Evolutionary conservation across 2,888 invertebrate genomes (phyloP).

Genomic region (Lutraria lutraria): DNA sequence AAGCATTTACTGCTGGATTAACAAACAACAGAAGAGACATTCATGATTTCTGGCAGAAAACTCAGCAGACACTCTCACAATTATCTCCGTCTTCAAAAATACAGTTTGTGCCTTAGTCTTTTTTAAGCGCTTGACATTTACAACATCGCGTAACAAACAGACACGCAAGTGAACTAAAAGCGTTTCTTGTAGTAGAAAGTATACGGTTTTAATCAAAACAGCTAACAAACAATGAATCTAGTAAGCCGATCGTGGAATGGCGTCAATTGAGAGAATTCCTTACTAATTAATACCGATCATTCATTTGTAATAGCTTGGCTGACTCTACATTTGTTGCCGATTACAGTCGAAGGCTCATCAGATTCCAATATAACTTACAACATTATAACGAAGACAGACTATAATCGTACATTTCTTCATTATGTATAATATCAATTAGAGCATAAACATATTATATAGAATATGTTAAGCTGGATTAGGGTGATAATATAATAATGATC

Average conservation of each 20-base stretch:
- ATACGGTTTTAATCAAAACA: neutral
- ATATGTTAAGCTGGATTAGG: conserved; percentile 23
- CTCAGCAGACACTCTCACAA: neutral
- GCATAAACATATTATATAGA: conserved; percentile 39
- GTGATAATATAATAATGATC: conserved; percentile 35
- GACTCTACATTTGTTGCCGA: conserved; percentile 14
- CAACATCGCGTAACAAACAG: neutral
- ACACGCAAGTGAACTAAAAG: neutral
- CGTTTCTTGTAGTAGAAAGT: neutral
- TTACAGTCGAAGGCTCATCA: conserved; percentile 24
- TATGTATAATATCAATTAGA: conserved; percentile 46
- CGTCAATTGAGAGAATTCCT: conserved; percentile 23
- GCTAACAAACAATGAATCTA: conserved; percentile 1
- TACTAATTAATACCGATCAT: conserved; percentile 25
- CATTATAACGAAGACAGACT: conserved; percentile 30
- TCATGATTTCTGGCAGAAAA: neutral
- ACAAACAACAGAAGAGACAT: neutral
- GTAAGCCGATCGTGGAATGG: neutral
- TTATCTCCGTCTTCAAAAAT: neutral
- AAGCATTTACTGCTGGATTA: neutral
- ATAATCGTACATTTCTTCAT: conserved; percentile 28
- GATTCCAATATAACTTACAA: conserved; percentile 30
- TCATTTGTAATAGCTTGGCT: neutral
- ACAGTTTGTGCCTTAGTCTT: neutral
- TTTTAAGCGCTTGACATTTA: neutral